A percentile compares a stretch with the other conserved stretches of the same genome.
phyloP scores from a whole-genome alignment of 2,888 invertebrate species.

The Clunio marinus region DNA sequence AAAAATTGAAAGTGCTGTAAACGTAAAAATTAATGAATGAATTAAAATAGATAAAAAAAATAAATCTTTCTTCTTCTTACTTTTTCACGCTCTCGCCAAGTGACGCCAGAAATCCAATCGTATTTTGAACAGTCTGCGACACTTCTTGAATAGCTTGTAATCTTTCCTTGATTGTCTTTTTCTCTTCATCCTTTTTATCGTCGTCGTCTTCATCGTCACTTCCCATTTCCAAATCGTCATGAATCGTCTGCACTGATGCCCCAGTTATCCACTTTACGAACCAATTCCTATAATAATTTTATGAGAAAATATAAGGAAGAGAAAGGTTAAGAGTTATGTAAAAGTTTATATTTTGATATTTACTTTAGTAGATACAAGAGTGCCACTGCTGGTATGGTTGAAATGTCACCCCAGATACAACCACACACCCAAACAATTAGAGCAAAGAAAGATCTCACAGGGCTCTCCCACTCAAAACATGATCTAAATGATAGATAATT shows the following conservation, averaged over 20 bases:
- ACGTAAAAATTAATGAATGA: too few relatives aligned
- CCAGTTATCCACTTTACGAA: slow-evolving; percentile 50
- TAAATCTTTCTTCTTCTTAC: slow-evolving; percentile 57
- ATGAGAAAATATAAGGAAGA: background rate
- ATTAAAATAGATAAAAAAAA: slow-evolving; percentile 17
- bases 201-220: slow-evolving; percentile 87
- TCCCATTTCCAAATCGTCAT: slow-evolving; percentile 62
- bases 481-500: too few relatives aligned
- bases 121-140: slow-evolving; percentile 93
- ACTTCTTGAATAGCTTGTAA: slow-evolving; percentile 96
- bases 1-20: slow-evolving; percentile 91
- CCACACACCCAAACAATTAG: slow-evolving; percentile 79
- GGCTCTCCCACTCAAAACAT: slow-evolving; percentile 96
- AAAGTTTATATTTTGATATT: slow-evolving; percentile 43
- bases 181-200: slow-evolving; percentile 91
- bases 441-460: slow-evolving; percentile 75
- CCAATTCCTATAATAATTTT: slow-evolving; percentile 49
- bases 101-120: slow-evolving; percentile 90
- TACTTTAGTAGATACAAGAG: slow-evolving; percentile 71
- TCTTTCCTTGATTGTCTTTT: slow-evolving; percentile 89
- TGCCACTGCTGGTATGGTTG: slow-evolving; percentile 85
- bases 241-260: slow-evolving; percentile 53
- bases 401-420: slow-evolving; percentile 92
- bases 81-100: slow-evolving; percentile 91
- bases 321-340: slow-evolving; percentile 17